These are phyloP conservation scores for Drosophila vallismaia DNA, from an alignment of 2,888 invertebrate genomes.

Conservation along the genomic window DNA sequence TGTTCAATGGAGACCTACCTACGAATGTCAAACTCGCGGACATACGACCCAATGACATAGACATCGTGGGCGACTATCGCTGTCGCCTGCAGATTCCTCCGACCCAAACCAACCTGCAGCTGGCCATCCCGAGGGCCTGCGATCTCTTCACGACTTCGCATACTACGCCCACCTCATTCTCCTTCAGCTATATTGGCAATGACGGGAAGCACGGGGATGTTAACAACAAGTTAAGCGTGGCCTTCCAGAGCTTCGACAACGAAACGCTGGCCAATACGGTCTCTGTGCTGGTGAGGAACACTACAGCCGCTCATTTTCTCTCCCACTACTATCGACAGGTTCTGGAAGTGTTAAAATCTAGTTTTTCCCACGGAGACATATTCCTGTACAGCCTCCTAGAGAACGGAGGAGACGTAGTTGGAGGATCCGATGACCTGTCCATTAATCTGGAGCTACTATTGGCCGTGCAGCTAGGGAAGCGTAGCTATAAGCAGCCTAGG, in stretches of 20 bases:
- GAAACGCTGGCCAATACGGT: conserved; percentile 92
- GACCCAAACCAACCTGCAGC: conserved; percentile 84
- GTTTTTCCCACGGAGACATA: conserved; percentile 87
- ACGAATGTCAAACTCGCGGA: conserved; percentile 92
- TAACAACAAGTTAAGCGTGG: conserved; percentile 92
- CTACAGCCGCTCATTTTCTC: conserved; percentile 91
- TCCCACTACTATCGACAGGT: conserved; percentile 90
- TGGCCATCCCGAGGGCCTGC: conserved; percentile 91
- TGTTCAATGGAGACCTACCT: conserved; percentile 90
- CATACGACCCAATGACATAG: conserved; percentile 96
- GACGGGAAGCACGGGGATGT: conserved; percentile 95
- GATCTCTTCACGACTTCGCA: conserved; percentile 90
- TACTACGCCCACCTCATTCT: conserved; percentile 88
- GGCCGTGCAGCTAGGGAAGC: conserved; percentile 86
- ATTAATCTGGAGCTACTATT: conserved; percentile 86
- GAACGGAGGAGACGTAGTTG: conserved; percentile 28
- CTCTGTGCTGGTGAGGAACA: conserved; percentile 89
- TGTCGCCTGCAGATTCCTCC: conserved; percentile 88
- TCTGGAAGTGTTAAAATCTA: conserved; percentile 87
- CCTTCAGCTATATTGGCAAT: conserved; percentile 92
- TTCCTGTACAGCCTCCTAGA: conserved; percentile 89
- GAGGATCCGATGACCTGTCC: conserved; percentile 74
- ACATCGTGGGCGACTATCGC: conserved; percentile 94
- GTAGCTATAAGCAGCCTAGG: conserved; percentile 87
- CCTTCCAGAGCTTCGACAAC: conserved; percentile 92